Evolutionary conservation across 2,797 vertebrate genomes (phyloP).

Genomic region (Lateolabrax maculatus): DNA sequence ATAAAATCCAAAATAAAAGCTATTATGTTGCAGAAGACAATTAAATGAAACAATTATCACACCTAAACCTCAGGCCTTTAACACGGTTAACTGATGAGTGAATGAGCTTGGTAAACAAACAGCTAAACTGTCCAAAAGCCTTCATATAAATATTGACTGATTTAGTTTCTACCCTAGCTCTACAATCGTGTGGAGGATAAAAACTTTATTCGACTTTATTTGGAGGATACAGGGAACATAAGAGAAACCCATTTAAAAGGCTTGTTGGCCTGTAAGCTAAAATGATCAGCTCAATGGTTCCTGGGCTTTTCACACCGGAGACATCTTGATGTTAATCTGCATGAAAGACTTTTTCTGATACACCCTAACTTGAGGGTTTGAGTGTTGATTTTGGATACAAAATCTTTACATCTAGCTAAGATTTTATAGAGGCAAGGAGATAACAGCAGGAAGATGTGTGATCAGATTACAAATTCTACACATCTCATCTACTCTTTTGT

Average conservation of each 20-base stretch:
- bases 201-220: neutral
- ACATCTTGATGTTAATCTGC: neutral
- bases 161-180: no score
- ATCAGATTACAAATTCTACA: neutral
- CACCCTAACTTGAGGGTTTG: neutral
- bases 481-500: neutral
- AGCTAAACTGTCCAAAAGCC: neutral
- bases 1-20: constrained; percentile 19
- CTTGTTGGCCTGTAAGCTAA: neutral
- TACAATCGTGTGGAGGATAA: no score
- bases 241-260: neutral
- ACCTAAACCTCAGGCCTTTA: constrained; percentile 11
- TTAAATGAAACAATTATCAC: constrained; percentile 13
- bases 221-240: neutral
- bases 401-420: no score
- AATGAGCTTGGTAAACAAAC: neutral
- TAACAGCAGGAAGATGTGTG: neutral
- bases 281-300: neutral
- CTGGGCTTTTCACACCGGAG: neutral
- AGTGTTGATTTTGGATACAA: neutral
- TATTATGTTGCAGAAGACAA: constrained; percentile 1
- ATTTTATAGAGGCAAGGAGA: neutral
- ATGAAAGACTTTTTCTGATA: constrained; percentile 8
- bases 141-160: neutral
- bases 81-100: neutral